A percentile compares a stretch with the other conserved stretches of the same genome.
Evolutionary conservation across 2,888 invertebrate genomes (phyloP).

Genomic region (Ormyrus pomaceus): DNA sequence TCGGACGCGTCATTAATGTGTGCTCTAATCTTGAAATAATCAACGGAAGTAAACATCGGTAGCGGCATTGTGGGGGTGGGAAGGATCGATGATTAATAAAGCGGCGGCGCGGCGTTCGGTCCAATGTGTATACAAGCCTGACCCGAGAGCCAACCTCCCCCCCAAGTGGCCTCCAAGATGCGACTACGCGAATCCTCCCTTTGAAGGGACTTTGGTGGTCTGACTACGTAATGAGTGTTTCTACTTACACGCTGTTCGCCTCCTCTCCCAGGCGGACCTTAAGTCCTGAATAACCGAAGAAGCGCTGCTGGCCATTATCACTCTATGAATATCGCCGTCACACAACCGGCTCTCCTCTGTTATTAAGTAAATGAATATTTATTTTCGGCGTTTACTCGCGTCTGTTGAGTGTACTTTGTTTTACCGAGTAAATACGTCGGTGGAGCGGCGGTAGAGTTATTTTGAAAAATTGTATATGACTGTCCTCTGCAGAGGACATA

Average conservation of each 20-base stretch:
- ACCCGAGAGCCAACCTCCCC: too few relatives aligned
- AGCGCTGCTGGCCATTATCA: conserved; percentile 9
- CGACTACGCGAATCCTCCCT: conserved; percentile 29
- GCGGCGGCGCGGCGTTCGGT: neutral
- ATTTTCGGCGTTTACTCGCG: neutral
- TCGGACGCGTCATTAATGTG: too few relatives aligned
- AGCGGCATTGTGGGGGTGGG: neutral
- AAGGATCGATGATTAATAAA: conserved; percentile 17
- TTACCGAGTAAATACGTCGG: too few relatives aligned
- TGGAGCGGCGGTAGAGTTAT: too few relatives aligned
- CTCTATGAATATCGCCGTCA: conserved; percentile 14
- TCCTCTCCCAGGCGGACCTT: conserved; percentile 18
- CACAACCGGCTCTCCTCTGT: neutral
- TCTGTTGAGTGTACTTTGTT: too few relatives aligned
- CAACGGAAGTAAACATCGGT: too few relatives aligned
- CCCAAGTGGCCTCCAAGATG: conserved; percentile 30
- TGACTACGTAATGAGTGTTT: conserved; percentile 50
- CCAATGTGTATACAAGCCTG: neutral
- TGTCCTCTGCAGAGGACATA: too few relatives aligned
- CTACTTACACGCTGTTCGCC: conserved; percentile 36
- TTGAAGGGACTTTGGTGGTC: conserved; percentile 39
- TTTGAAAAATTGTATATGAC: too few relatives aligned
- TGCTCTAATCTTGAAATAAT: too few relatives aligned
- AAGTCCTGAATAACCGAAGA: conserved; percentile 38
- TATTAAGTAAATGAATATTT: neutral